Evolutionary conservation across 2,113 vertebrate species (phyloP).

Genomic region (Siniperca knerii): DNA sequence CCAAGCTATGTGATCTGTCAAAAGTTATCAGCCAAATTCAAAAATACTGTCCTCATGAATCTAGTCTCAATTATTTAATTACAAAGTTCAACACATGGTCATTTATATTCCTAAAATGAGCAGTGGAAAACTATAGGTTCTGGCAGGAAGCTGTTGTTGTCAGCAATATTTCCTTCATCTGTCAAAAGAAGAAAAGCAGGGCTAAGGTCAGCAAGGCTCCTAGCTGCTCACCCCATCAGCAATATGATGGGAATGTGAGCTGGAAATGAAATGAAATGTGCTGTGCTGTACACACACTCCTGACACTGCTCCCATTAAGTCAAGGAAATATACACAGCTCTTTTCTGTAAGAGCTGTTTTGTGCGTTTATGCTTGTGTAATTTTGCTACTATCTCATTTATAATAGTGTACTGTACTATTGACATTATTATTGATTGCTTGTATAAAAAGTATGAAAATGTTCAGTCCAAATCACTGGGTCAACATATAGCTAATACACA

Average conservation of each 20-base stretch:
- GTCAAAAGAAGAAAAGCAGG: conserved; percentile 27
- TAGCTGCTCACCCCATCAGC: conserved; percentile 37
- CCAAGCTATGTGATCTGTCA: background rate
- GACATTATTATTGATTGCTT: background rate
- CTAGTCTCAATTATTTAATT: background rate
- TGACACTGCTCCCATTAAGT: conserved; percentile 32
- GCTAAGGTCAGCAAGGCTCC: conserved; percentile 39
- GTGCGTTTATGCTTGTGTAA: background rate
- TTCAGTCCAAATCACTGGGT: background rate
- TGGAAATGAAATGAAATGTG: conserved; percentile 33
- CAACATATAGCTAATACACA: background rate
- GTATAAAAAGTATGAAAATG: background rate
- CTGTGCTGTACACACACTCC: conserved; percentile 43
- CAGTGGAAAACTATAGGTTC: background rate
- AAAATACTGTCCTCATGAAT: background rate
- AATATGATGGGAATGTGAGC: conserved; percentile 29
- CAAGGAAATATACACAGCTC: conserved; percentile 14
- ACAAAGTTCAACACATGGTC: background rate
- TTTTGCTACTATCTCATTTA: background rate
- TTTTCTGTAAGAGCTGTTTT: background rate
- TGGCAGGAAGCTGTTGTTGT: conserved; percentile 40
- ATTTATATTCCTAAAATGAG: conserved; percentile 19
- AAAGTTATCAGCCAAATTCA: background rate
- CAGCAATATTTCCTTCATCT: conserved; percentile 46
- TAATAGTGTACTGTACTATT: background rate